Evolutionary conservation across 53 echinoderm and acorn worm species (phyloP).

Genomic region (Paracentrotus lividus): DNA sequence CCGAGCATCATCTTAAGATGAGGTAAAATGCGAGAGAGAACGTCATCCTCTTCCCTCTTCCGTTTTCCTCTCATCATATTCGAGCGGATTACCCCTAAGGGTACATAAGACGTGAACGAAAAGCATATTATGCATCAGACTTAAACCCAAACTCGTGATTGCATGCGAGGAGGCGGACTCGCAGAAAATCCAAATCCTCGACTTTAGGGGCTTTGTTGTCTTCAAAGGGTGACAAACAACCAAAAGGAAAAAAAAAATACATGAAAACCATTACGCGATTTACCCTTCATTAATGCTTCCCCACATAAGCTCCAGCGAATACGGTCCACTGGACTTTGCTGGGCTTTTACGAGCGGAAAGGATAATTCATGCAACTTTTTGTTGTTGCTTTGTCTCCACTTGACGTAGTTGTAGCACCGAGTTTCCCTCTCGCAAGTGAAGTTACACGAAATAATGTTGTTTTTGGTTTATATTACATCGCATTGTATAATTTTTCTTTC

Average conservation of each 20-base stretch:
- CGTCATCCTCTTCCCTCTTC: conserved; percentile 41
- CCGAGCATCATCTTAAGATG: neutral
- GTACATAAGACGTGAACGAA: conserved; percentile 20
- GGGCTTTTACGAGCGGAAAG: conserved; percentile 17
- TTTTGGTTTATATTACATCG: conserved; percentile 14
- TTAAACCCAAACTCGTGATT: neutral
- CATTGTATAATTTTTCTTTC: no score
- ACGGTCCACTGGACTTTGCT: neutral
- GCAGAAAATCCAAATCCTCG: conserved; percentile 7
- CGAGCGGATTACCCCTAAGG: conserved; percentile 33
- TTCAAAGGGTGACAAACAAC: conserved; percentile 28
- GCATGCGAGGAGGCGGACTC: neutral
- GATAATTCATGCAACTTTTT: conserved; percentile 17
- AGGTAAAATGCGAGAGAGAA: neutral
- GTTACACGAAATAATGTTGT: neutral
- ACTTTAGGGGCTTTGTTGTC: conserved; percentile 39
- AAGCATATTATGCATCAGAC: conserved; percentile 54
- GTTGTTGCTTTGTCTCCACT: neutral
- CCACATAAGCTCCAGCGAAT: neutral
- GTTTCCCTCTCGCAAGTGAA: neutral
- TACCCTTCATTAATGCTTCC: conserved; percentile 3
- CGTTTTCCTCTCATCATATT: conserved; percentile 28
- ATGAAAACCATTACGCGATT: conserved; percentile 35
- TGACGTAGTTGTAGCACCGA: neutral
- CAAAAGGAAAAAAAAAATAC: conserved; percentile 38